These are phyloP conservation scores for Plecotus auritus DNA, from an alignment of 2,113 vertebrate species.

Conservation along the genomic window DNA sequence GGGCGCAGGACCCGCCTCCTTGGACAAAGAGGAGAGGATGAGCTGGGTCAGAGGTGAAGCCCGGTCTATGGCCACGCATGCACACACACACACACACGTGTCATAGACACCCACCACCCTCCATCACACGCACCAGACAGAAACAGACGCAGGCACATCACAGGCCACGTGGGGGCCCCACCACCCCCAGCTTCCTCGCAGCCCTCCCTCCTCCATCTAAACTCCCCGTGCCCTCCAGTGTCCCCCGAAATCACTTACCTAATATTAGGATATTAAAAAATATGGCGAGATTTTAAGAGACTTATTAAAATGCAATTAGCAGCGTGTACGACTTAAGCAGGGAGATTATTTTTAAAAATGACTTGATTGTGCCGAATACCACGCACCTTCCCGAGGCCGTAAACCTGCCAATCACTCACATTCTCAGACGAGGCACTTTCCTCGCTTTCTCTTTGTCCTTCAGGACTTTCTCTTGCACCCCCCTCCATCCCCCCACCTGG, in stretches of 20 bases:
- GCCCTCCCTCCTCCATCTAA: slow-evolving; percentile 76
- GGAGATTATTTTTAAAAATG: slow-evolving; percentile 85
- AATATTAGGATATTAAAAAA: slow-evolving; percentile 91
- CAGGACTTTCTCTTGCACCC: slow-evolving; percentile 42
- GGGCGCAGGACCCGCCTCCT: not conserved
- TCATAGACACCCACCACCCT: not conserved
- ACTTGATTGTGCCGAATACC: slow-evolving; percentile 86
- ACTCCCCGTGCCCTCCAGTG: slow-evolving; percentile 85
- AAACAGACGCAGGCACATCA: not conserved
- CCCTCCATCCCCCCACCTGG: not conserved
- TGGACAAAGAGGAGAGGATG: not conserved
- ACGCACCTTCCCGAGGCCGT: slow-evolving; percentile 83
- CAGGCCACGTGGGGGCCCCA: slow-evolving; percentile 63
- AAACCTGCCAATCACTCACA: slow-evolving; percentile 86
- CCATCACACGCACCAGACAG: not conserved
- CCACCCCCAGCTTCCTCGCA: slow-evolving; percentile 71
- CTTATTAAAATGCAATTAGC: slow-evolving; percentile 89
- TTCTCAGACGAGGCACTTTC: slow-evolving; percentile 80
- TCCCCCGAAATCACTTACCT: slow-evolving; percentile 87
- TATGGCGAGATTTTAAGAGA: slow-evolving; percentile 88
- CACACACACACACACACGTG: not conserved
- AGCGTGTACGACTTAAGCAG: slow-evolving; percentile 83
- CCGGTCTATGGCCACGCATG: not conserved
- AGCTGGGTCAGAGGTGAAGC: not conserved
- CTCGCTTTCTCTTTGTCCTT: slow-evolving; percentile 77